Base-by-base conservation (phyloP, 2,113 vertebrate species). In the Oxygymnocypris stewartii region DNA sequence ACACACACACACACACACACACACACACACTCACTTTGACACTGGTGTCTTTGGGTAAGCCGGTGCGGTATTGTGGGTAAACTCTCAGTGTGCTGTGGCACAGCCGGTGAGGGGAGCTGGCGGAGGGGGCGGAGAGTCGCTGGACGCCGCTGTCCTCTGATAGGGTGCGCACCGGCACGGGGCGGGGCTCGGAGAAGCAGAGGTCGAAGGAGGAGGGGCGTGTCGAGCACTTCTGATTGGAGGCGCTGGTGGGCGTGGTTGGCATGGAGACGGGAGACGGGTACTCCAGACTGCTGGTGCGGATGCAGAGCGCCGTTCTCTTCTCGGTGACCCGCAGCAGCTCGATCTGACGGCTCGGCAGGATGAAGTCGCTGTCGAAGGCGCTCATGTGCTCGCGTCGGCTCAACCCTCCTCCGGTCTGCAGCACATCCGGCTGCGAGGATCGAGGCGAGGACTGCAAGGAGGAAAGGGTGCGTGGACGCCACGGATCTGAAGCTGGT, bases 271-370 rank as follows among this genome's bases (percentile, higher is more conserved):
- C 92, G 93, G 82, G 89, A 0, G 96, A 93, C 14, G 97, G 96
- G 89, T 96, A 96, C 90, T 97, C 96, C 85, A 98, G 92, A 91
- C 97, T 97, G 93, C 96, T 97, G 91, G 97, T 97, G 5, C 97
- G 94, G 1, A 97, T 96, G 0, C 96, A 97, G 88, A 97, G 96
- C 0, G 97, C 97, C 90, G 97, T 96, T 3, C 96, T 93, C 93
- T 97, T 97, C 92, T 97, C 97, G 0, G 96, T 97, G 90, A 97
- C 96, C 89, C 95, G 96, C 89, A 97, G 89, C 82, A 98, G 94
- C 90, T 98, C 96, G 0, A 98, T 97, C 91, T 97, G 97, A 20
- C 96, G 93, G 90, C 96, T 97, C 59, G 97, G 97, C 73, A 97
- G 95, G 85, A 97, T 96, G 0, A 98, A 97, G 90, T 97, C 97